phyloP scores from a whole-genome alignment of 2,113 vertebrate species.

The Tichodroma muraria region DNA sequence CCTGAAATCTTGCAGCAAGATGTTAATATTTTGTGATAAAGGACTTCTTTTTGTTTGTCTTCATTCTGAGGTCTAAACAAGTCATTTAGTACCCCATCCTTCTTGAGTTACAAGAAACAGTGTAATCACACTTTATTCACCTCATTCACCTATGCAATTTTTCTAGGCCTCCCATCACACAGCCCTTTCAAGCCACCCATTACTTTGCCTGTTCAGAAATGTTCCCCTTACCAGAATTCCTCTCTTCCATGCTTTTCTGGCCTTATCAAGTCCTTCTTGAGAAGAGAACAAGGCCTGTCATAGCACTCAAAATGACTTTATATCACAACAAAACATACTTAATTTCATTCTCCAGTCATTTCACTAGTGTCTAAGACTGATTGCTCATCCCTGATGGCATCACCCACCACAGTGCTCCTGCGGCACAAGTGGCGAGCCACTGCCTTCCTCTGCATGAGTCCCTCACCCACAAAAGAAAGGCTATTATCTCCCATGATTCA shows the following conservation, averaged over 20 bases:
- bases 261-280: not conserved
- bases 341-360: not conserved
- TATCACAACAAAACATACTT: fast-evolving
- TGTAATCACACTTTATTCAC: not conserved
- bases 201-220: not conserved
- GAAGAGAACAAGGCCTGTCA: not conserved
- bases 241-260: not conserved
- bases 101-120: not conserved
- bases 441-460: not conserved
- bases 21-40: not conserved
- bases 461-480: not conserved
- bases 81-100: not conserved
- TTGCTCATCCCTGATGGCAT: not conserved
- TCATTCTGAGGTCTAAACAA: not conserved
- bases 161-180: not conserved
- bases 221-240: not conserved
- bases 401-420: not conserved
- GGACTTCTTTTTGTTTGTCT: not conserved
- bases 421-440: not conserved
- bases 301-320: not conserved
- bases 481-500: not conserved
- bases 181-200: not conserved
- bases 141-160: not conserved
- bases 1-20: not conserved
- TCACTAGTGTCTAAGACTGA: not conserved